Evolutionary conservation across 2,113 vertebrate species (phyloP).

Genomic region (Centropus bengalensis): DNA sequence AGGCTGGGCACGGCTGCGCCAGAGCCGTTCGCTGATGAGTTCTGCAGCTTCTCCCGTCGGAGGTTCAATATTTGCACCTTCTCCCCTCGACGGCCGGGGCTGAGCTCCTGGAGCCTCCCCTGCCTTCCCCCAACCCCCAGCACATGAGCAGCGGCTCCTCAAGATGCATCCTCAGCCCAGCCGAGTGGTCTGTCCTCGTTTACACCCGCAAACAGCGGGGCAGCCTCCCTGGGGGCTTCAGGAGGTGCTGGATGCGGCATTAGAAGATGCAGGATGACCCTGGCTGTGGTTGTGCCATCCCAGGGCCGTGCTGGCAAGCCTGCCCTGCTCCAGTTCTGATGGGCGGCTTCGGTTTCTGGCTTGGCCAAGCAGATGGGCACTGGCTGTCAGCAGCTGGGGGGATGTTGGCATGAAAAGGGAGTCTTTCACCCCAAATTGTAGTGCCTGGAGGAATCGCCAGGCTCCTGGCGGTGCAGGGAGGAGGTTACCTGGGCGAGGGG

Average conservation of each 20-base stretch:
- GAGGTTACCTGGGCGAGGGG: not conserved
- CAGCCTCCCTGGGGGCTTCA: not conserved
- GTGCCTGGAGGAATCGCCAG: not conserved
- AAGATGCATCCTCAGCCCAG: not conserved
- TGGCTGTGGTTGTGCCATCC: not conserved
- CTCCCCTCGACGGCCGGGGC: not conserved
- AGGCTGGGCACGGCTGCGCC: not conserved
- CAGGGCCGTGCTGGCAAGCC: not conserved
- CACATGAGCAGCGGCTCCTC: rapidly evolving
- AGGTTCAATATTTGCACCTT: conserved; percentile 16
- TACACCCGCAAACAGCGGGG: not conserved
- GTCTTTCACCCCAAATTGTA: not conserved
- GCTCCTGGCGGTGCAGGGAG: rapidly evolving
- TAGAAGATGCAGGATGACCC: not conserved
- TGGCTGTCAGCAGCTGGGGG: not conserved
- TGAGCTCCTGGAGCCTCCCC: not conserved
- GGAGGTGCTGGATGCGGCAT: not conserved
- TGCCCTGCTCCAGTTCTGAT: rapidly evolving
- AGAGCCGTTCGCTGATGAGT: not conserved
- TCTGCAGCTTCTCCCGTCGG: not conserved
- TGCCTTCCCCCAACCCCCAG: not conserved
- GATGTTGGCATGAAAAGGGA: not conserved
- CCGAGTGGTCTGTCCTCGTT: not conserved
- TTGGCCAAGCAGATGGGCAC: not conserved
- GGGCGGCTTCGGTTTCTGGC: not conserved